A percentile compares a stretch with the other conserved stretches of the same genome.
Conservation (phyloP, 1,140 invertebrate species). For the Aleiodes sp. region DNA sequence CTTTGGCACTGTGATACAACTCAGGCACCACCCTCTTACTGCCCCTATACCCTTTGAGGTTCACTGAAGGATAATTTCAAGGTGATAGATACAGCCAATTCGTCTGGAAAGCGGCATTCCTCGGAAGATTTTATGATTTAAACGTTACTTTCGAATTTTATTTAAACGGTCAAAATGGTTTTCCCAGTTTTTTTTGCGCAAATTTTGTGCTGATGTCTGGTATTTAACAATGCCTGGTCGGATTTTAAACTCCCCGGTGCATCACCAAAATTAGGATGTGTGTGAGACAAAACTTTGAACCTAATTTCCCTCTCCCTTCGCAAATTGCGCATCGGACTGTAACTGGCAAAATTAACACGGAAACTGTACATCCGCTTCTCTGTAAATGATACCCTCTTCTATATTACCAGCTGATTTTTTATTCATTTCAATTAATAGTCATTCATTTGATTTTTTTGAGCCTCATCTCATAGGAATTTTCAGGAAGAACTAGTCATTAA, state of each 20-base stretch:
- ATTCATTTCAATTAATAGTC: background rate
- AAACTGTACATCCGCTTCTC: conserved; percentile 34
- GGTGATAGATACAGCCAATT: background rate
- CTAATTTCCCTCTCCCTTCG: background rate
- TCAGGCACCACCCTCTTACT: background rate
- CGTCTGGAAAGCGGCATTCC: too few species aligned
- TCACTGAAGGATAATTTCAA: background rate
- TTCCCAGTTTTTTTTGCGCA: too few species aligned
- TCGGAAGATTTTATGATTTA: too few species aligned
- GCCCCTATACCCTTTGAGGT: conserved; percentile 16
- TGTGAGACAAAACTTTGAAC: background rate
- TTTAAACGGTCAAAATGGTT: too few species aligned
- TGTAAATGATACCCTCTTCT: conserved; percentile 17
- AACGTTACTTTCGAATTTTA: too few species aligned
- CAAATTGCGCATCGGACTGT: conserved; percentile 35
- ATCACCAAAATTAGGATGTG: conserved; percentile 34
- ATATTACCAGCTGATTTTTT: background rate
- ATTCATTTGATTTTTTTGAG: too few species aligned
- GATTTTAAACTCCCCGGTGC: conserved; percentile 25
- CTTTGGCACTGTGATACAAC: conserved; percentile 43
- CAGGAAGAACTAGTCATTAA: too few species aligned
- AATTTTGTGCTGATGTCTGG: background rate
- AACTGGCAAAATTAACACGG: conserved; percentile 39
- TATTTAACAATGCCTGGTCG: conserved; percentile 23
- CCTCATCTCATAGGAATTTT: too few species aligned